Percentiles rank a stretch among this genome's conserved stretches.
These are phyloP conservation scores for Cassiopea xamachana DNA, from an alignment of 30 jellyfish, hydroid and myxozoan species.

Conservation along the genomic window DNA sequence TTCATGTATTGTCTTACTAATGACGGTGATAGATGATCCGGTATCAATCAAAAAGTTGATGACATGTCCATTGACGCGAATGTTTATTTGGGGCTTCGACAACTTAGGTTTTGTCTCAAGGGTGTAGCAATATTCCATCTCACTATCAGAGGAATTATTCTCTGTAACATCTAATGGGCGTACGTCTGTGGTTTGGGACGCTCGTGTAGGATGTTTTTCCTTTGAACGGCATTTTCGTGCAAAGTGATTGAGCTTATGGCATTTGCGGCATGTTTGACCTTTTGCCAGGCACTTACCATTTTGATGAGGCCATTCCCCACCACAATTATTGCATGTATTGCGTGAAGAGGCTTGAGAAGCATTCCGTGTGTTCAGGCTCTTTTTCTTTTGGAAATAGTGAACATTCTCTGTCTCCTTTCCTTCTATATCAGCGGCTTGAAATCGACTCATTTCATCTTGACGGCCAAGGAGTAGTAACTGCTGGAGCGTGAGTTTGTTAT, in stretches of 20 bases:
- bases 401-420: neutral
- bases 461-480: conserved; percentile 28
- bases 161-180: conserved; percentile 7
- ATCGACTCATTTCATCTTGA: conserved; percentile 20
- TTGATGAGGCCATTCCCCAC: neutral
- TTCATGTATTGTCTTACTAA: neutral
- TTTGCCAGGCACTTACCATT: conserved; percentile 35
- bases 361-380: neutral
- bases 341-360: neutral
- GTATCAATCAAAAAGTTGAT: conserved; percentile 49
- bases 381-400: neutral
- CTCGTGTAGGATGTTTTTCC: neutral
- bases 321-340: neutral
- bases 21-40: conserved; percentile 60
- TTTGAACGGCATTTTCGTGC: conserved; percentile 31
- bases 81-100: conserved; percentile 18
- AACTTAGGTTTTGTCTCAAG: neutral
- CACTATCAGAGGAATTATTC: conserved; percentile 36
- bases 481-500: neutral
- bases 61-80: conserved; percentile 25
- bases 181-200: neutral
- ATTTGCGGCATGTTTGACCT: conserved; percentile 24
- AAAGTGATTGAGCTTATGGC: conserved; percentile 22
- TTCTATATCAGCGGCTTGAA: conserved; percentile 47
- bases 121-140: conserved; percentile 43